Base-by-base conservation (phyloP, 2,113 vertebrate genomes). In the Cynocephalus volans region DNA sequence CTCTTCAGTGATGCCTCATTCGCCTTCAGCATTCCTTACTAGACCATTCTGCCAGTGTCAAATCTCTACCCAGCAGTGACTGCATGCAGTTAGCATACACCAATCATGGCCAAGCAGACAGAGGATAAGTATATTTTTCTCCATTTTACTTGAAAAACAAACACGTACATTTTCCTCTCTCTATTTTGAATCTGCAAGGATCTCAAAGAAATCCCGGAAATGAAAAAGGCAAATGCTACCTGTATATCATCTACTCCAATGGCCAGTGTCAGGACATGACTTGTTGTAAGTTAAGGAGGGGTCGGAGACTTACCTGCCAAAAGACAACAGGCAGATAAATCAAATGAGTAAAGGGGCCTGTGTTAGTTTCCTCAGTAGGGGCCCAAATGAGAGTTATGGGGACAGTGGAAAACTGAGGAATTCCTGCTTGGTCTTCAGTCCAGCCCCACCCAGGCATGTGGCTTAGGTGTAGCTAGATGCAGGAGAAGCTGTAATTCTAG, bases 141-240 rank as follows among this genome's bases (percentile, higher is more conserved):
- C 69, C 31, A 64, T n/a, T 5, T 64, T 33, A 70, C 50, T 31
- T 76, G 70, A 92, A 90, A 90, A 96, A 77, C 21, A 93, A 41
- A 21, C 48, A 50, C 89, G 60, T 28, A 56, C 58, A 62, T 58
- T 79, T 96, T 64, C 14, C 41, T 83, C 54, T 88, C 21, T 79
- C 52, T 87, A 8, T 76, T 58, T 81, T 26, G 33, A 82, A 77
- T 70, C 17, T 28, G 62, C 26, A 67, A 19, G 82, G 80, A 83
- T n/a, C 18, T 8, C 70, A 50, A 56, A 26, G 41, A 88, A 81
- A 79, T 70, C 36, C 31, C 64, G 26, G 64, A 87, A 50, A 52
- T 41, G 11, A 87, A 86, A 87, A 93, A 70, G 33, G 60, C 45
- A 89, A 88, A 9, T 9, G 21, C 54, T 18, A 41, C 41, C 41